Percentiles rank a stretch among this genome's conserved stretches.
These are phyloP conservation scores for Synanthedon myopaeformis DNA, from an alignment of 2,888 invertebrate genomes.

Conservation along the genomic window DNA sequence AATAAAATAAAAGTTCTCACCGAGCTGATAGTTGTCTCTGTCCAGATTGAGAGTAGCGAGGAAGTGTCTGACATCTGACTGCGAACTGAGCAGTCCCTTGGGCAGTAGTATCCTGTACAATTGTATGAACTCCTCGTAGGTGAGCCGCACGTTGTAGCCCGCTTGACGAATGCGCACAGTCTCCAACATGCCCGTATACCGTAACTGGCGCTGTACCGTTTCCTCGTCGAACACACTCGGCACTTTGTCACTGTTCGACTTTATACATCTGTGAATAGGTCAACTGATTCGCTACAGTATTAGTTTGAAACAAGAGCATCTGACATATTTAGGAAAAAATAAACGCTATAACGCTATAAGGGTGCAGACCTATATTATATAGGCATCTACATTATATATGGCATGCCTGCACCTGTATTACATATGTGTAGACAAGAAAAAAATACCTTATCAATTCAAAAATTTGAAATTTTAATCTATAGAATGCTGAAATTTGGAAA, in stretches of 20 bases:
- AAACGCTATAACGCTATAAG: no score
- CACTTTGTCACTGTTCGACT: slow-evolving; percentile 93
- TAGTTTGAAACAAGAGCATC: no score
- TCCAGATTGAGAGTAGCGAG: slow-evolving; percentile 86
- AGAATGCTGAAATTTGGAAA: no score
- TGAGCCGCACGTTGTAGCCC: slow-evolving; percentile 93
- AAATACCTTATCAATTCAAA: no score
- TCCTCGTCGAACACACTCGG: slow-evolving; percentile 94
- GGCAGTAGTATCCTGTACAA: slow-evolving; percentile 91
- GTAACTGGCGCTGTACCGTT: slow-evolving; percentile 85
- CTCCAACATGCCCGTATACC: slow-evolving; percentile 97
- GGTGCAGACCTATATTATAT: no score
- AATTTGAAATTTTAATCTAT: no score
- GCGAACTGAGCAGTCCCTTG: slow-evolving; percentile 86
- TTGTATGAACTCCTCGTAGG: slow-evolving; percentile 95
- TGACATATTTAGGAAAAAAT: no score
- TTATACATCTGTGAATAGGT: slow-evolving; percentile 80
- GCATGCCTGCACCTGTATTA: no score
- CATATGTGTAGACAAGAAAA: no score
- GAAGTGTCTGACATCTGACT: slow-evolving; percentile 87
- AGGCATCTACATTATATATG: no score
- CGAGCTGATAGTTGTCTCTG: slow-evolving; percentile 90
- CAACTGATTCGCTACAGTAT: no score
- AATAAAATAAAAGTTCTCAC: slow-evolving; percentile 29
- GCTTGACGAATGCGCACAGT: slow-evolving; percentile 95